Evolutionary conservation across 2,888 invertebrate species (phyloP), one percentile per base, ranked within the genome.

Genomic region (Asteroscopus sphinx): DNA sequence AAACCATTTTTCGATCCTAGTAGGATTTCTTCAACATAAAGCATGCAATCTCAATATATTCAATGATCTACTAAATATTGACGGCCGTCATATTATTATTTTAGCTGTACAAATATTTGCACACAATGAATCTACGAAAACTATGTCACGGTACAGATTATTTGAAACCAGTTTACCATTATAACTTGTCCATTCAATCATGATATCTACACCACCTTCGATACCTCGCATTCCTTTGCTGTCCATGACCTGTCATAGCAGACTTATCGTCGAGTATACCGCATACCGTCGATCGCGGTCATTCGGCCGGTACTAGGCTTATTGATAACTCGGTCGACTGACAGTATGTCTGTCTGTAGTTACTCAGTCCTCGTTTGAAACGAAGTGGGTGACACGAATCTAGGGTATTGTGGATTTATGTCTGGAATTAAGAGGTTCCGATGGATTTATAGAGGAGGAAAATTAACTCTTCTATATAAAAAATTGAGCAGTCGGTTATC

Each of bases 251-350:
- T 46, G 55, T 49, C 68, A 67, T 51, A 45, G 47, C 36, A n/a
- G 33, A 39, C 47, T 76, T 76, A 73, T 72, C 45, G 53, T 8
- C 53, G 33, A 54, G 51, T 41, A 51, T 49, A 17, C 59, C n/a
- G 60, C 17, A 37, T 48, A 48, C 42, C 7, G 15, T 5, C 5
- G 36, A 67, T 66, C 59, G 67, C 67, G 72, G 67, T 67, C 67
- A 67, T 51, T 46, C 68, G 68, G 68, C 46, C 72, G 67, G 53
- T 45, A 67, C 37, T 39, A 17, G 32, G 37, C 36, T 59, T 52
- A 73, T 59, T 60, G 74, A 74, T 66, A 76, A 69, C 62, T 69
- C 69, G 73, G 60, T 35, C 60, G 61, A 28, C 56, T 67, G 67
- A 57, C 71, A 58, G 67, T 58, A 57, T 37, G 57, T 57, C 71